phyloP scores from a whole-genome alignment of 2,113 vertebrate genomes.

The Pangasianodon hypophthalmus region DNA sequence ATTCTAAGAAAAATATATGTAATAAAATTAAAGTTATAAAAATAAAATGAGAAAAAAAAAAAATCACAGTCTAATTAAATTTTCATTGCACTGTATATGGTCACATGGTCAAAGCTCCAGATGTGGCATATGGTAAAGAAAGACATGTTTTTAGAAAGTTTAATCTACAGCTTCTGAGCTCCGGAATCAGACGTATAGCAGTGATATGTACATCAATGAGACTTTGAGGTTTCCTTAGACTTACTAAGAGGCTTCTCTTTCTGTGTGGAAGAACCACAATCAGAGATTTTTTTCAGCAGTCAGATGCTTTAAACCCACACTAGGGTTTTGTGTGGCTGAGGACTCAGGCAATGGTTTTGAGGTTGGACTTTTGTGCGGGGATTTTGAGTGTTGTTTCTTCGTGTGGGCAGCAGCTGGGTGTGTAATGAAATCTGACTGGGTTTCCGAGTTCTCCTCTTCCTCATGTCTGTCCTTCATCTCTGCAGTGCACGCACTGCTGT shows the following conservation, averaged over 20 bases:
- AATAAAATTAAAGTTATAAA: background rate
- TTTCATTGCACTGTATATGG: background rate
- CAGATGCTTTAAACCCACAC: background rate
- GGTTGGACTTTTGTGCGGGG: background rate
- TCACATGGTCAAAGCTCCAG: background rate
- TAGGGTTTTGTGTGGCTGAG: background rate
- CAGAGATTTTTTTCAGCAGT: background rate
- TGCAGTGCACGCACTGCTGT: background rate
- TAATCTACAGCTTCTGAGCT: background rate
- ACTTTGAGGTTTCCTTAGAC: background rate
- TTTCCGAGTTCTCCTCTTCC: background rate
- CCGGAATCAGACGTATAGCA: background rate
- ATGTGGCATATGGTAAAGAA: background rate
- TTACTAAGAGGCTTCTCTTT: background rate
- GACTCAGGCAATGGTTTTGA: background rate
- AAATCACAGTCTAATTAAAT: background rate
- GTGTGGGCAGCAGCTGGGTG: background rate
- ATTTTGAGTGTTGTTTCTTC: background rate
- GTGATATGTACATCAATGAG: background rate
- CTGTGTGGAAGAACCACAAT: background rate
- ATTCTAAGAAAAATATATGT: background rate
- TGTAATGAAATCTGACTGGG: background rate
- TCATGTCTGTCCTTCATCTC: slow-evolving; percentile 5
- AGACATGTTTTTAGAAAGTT: background rate
- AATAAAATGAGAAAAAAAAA: background rate